Evolutionary conservation across 1,140 invertebrate species (phyloP).

Genomic region (Aleiodes sp.): DNA sequence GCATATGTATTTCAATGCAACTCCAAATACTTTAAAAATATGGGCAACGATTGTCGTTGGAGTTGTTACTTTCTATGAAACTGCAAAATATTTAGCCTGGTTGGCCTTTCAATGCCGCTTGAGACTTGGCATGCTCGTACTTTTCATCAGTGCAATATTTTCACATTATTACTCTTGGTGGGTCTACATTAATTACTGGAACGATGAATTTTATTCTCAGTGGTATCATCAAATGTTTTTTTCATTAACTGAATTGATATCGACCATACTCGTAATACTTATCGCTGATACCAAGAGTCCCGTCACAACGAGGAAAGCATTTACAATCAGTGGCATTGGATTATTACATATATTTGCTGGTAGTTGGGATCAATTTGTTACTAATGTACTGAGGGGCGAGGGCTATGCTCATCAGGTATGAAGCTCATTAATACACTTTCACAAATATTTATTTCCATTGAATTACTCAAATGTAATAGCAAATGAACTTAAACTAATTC

Average conservation of each 20-base stretch:
- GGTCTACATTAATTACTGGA: conserved; percentile 86
- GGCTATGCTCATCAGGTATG: conserved; percentile 76
- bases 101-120: conserved; percentile 69
- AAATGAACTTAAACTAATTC: not conserved
- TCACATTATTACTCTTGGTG: conserved; percentile 89
- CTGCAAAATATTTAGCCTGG: conserved; percentile 71
- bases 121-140: conserved; percentile 74
- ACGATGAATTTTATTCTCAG: conserved; percentile 82
- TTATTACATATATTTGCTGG: conserved; percentile 77
- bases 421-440: not conserved
- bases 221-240: conserved; percentile 83
- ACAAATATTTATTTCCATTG: not conserved
- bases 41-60: conserved; percentile 77
- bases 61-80: conserved; percentile 77
- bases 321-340: conserved; percentile 74
- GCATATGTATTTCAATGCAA: conserved; percentile 86
- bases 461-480: not conserved
- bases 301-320: conserved; percentile 71
- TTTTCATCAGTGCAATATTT: conserved; percentile 78
- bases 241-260: conserved; percentile 78
- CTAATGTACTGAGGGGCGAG: conserved; percentile 76
- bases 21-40: conserved; percentile 78
- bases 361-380: conserved; percentile 80
- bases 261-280: conserved; percentile 72
- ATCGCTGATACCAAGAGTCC: conserved; percentile 69